Conservation (phyloP, 2,888 invertebrate genomes). For the Leucozona laternaria region DNA sequence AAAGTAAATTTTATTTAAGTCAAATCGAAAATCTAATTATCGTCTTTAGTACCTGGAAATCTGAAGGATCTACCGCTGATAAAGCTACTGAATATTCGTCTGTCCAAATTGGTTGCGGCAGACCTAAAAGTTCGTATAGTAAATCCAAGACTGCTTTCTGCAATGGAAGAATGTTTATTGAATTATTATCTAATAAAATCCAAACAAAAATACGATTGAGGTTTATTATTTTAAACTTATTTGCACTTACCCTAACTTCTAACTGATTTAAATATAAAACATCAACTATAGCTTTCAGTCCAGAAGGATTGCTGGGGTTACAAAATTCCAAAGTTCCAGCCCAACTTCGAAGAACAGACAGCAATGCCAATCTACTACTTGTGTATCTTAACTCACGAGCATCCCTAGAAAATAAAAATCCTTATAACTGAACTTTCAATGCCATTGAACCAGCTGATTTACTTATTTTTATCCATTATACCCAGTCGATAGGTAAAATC, state of each 20-base stretch:
- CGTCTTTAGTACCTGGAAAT: conserved; percentile 85
- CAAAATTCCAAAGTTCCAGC: conserved; percentile 95
- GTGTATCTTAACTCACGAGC: conserved; percentile 92
- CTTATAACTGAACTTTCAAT: neutral
- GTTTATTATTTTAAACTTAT: neutral
- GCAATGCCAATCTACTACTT: conserved; percentile 92
- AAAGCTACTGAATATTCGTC: conserved; percentile 95
- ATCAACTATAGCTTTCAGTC: conserved; percentile 91
- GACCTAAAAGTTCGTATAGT: conserved; percentile 93
- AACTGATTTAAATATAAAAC: conserved; percentile 93
- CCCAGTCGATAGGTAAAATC: conserved; percentile 92
- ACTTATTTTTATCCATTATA: conserved; percentile 90
- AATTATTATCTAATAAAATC: too few relatives aligned
- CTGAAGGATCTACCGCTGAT: conserved; percentile 94
- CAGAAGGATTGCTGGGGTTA: conserved; percentile 89
- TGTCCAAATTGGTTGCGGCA: conserved; percentile 96
- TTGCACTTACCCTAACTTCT: conserved; percentile 92
- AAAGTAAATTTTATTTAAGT: neutral
- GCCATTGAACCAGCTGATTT: conserved; percentile 65
- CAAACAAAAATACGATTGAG: neutral
- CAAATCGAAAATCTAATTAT: neutral
- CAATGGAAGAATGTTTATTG: conserved; percentile 76
- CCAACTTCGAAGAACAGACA: conserved; percentile 95
- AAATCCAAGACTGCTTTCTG: conserved; percentile 96
- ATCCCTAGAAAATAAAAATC: conserved; percentile 84